Conservation (phyloP, 2,113 vertebrate genomes). For the Euleptes europaea region DNA sequence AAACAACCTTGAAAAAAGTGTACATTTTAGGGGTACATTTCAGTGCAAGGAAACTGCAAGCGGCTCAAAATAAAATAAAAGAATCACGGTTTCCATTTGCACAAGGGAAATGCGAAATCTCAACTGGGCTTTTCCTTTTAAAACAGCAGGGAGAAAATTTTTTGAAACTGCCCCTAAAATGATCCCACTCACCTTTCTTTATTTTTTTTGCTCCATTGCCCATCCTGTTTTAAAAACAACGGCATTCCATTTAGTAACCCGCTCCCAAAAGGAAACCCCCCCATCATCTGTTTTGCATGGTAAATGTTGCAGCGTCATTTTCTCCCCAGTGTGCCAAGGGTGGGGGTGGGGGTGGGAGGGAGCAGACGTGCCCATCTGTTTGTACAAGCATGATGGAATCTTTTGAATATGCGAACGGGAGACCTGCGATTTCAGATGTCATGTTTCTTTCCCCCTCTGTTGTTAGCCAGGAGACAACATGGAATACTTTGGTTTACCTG, state of each 20-base stretch:
- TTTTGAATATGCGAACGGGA: conserved; percentile 78
- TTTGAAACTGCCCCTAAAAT: neutral
- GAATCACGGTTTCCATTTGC: too few relatives aligned
- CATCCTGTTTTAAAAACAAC: neutral
- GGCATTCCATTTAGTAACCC: neutral
- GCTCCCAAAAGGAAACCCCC: rapidly evolving
- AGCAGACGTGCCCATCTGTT: conserved; percentile 67
- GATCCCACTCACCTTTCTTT: conserved; percentile 16
- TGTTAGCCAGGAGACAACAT: conserved; percentile 79
- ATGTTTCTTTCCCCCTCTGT: conserved; percentile 69
- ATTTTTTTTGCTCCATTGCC: conserved; percentile 22
- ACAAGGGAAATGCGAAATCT: too few relatives aligned
- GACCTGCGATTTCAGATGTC: conserved; percentile 79
- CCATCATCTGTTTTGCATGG: neutral
- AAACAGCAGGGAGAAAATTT: too few relatives aligned
- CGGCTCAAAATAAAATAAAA: too few relatives aligned
- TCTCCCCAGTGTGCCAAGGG: conserved; percentile 43
- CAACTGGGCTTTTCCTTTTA: too few relatives aligned
- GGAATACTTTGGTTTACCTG: conserved; percentile 83
- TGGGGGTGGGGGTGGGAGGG: conserved; percentile 18
- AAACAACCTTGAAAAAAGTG: too few relatives aligned
- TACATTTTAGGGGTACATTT: too few relatives aligned
- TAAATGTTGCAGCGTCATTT: conserved; percentile 43
- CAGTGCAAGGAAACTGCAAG: too few relatives aligned
- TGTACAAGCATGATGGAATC: conserved; percentile 72